Percentiles rank a stretch among this genome's conserved stretches.
phyloP scores from a whole-genome alignment of 2,113 vertebrate species.

The Xenus cinereus region DNA sequence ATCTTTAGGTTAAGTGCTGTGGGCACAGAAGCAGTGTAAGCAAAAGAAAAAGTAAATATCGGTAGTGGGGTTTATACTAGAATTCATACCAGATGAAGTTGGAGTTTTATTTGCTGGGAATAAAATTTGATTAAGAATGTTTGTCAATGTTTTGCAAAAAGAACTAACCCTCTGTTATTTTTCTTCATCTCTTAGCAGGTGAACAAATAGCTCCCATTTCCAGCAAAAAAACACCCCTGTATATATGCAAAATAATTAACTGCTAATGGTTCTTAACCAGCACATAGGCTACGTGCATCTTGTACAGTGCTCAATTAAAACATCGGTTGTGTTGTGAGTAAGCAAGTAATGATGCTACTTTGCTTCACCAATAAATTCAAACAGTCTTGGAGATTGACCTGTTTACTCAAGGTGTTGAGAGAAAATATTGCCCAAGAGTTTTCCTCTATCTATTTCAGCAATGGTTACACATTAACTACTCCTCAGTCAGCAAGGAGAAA shows the following conservation, averaged over 20 bases:
- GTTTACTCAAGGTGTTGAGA: constrained; percentile 6
- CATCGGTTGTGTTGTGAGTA: not conserved
- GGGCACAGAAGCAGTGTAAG: not conserved
- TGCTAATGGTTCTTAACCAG: not conserved
- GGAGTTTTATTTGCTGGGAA: not conserved
- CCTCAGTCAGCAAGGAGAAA: not conserved
- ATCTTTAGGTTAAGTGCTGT: not conserved
- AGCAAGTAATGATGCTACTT: not conserved
- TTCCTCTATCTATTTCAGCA: not conserved
- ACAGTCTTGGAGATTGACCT: constrained; percentile 6
- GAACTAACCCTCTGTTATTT: not conserved
- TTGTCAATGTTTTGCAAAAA: not conserved
- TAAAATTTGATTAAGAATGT: not conserved
- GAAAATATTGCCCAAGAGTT: not conserved
- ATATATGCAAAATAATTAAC: not conserved
- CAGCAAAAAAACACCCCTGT: not conserved
- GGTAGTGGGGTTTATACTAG: not conserved
- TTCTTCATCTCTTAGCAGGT: not conserved
- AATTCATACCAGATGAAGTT: not conserved
- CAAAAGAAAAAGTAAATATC: not conserved
- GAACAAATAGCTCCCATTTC: not conserved
- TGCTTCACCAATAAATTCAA: not conserved
- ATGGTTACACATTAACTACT: not conserved
- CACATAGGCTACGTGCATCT: not conserved
- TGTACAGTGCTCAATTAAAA: not conserved